Evolutionary conservation across 2,797 vertebrate genomes (phyloP).

Genomic region (Anguilla anguilla): DNA sequence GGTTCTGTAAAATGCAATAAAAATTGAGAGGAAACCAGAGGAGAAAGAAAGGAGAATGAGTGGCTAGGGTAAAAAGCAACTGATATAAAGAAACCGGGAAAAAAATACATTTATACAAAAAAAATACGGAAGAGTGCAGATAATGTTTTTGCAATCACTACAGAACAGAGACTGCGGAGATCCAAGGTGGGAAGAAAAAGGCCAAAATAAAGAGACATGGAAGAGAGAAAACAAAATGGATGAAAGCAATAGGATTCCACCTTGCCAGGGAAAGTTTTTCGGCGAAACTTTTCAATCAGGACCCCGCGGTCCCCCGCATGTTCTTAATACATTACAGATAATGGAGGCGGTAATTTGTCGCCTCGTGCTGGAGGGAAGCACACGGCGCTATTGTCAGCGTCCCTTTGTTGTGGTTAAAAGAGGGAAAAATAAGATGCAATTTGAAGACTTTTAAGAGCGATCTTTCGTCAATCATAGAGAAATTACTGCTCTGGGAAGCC

Average conservation of each 20-base stretch:
- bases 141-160: conserved; percentile 33
- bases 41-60: background rate
- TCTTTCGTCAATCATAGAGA: conserved; percentile 89
- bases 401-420: conserved; percentile 81
- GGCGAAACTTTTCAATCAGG: conserved; percentile 74
- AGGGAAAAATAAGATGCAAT: conserved; percentile 95
- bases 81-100: background rate
- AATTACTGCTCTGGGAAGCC: conserved; percentile 93
- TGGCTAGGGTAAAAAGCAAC: background rate
- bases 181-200: conserved; percentile 5
- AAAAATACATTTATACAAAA: background rate
- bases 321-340: conserved; percentile 86
- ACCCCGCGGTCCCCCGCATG: conserved; percentile 54
- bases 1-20: background rate
- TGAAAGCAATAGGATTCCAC: background rate
- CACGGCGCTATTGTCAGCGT: conserved; percentile 92
- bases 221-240: conserved; percentile 22
- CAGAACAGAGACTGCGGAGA: conserved; percentile 9
- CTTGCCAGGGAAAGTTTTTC: conserved; percentile 48
- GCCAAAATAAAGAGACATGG: conserved; percentile 4
- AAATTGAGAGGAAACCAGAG: background rate
- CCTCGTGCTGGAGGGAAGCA: conserved; percentile 81
- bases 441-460: conserved; percentile 97
- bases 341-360: conserved; percentile 91
- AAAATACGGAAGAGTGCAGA: background rate